These are phyloP conservation scores for Coenonympha arcania DNA, from an alignment of 2,888 invertebrate species.

Conservation along the genomic window DNA sequence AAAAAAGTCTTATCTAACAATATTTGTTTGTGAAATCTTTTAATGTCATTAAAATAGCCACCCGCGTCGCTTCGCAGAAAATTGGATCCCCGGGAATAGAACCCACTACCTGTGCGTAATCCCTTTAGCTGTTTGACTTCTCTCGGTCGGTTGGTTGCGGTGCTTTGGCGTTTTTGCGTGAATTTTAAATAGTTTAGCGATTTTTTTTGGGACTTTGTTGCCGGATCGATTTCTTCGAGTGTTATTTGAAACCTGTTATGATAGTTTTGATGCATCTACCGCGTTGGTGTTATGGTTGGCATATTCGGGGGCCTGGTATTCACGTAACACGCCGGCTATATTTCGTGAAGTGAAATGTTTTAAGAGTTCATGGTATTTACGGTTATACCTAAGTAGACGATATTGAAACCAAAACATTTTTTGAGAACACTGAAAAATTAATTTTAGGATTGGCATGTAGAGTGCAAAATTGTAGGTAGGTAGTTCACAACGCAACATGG, in stretches of 20 bases:
- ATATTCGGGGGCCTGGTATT: no score
- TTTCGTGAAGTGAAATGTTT: no score
- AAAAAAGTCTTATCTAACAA: conserved; percentile 30
- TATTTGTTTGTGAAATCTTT: conserved; percentile 40
- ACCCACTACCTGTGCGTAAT: conserved; percentile 55
- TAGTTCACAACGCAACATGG: no score
- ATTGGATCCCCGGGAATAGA: conserved; percentile 39
- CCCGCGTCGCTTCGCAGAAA: conserved; percentile 55
- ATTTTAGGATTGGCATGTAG: no score
- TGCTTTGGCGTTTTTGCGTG: conserved; percentile 25
- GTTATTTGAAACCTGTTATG: not conserved
- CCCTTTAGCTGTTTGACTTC: conserved; percentile 48
- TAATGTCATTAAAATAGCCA: conserved; percentile 45
- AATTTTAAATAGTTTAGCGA: conserved; percentile 11
- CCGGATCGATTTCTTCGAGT: not conserved
- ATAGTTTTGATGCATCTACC: no score
- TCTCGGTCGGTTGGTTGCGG: conserved; percentile 37
- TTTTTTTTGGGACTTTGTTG: not conserved
- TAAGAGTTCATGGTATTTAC: no score
- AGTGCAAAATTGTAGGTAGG: no score
- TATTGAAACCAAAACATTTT: no score
- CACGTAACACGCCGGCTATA: no score
- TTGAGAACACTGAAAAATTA: no score
- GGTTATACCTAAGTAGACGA: no score
- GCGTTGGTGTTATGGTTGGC: no score